These are phyloP conservation scores for Chelonus insularis DNA, from an alignment of 1,140 invertebrate species.

Conservation along the genomic window DNA sequence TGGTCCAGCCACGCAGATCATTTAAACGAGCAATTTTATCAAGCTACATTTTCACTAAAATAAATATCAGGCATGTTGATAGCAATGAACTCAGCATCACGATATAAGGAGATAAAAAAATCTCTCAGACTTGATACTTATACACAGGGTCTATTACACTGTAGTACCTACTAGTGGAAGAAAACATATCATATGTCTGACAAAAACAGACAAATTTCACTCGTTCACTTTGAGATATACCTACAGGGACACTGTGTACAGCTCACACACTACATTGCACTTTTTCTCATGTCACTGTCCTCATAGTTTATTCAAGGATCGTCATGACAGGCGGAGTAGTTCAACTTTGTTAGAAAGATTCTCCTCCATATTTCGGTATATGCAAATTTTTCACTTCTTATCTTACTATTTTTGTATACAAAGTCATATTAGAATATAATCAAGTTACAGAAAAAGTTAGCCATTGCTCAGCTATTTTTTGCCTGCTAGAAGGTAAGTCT, in stretches of 20 bases:
- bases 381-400: neutral
- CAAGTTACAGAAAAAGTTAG: no score
- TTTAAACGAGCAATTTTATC: slow-evolving; percentile 1
- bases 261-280: neutral
- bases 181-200: no score
- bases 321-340: neutral
- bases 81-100: neutral
- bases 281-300: slow-evolving; percentile 12
- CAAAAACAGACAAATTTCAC: neutral
- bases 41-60: neutral
- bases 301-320: slow-evolving; percentile 10
- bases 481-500: no score
- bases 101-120: no score
- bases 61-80: neutral
- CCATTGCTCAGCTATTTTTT: no score
- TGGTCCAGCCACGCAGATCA: neutral
- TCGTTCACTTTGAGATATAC: neutral
- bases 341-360: neutral
- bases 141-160: no score
- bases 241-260: neutral
- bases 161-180: no score
- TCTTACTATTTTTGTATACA: neutral
- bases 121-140: no score
- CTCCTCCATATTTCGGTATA: neutral
- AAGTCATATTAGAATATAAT: no score